Evolutionary conservation across 1,140 invertebrate species (phyloP).

Genomic region (Nasonia giraulti): DNA sequence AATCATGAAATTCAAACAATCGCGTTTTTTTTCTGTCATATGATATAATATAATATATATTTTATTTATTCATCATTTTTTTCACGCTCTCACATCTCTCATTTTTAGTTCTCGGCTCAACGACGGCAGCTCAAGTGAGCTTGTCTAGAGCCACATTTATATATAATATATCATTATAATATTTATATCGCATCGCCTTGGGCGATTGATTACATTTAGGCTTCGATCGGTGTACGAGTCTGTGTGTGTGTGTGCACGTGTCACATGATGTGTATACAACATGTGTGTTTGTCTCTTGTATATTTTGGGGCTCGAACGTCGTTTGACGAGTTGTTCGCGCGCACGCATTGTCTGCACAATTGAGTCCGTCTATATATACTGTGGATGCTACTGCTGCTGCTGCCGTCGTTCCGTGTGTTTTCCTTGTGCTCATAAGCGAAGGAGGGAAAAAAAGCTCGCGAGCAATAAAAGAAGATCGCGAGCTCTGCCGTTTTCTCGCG

Average conservation of each 20-base stretch:
- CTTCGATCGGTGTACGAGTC: constrained; percentile 19
- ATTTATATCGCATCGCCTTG: constrained; percentile 37
- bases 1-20: constrained; percentile 8
- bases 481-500: no score
- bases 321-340: constrained; percentile 25
- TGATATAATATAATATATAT: background rate
- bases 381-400: background rate
- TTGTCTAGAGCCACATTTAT: background rate
- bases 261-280: background rate
- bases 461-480: background rate
- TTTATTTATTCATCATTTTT: background rate
- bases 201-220: constrained; percentile 43
- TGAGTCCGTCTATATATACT: background rate
- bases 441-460: background rate
- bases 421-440: background rate
- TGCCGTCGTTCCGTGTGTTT: no score
- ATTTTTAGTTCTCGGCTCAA: background rate
- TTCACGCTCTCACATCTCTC: background rate
- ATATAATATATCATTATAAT: constrained; percentile 19
- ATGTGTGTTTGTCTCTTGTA: background rate
- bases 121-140: background rate
- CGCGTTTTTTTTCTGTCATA: background rate
- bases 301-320: constrained; percentile 16
- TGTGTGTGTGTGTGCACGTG: background rate
- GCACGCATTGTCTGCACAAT: background rate